phyloP scores from a whole-genome alignment of 92 coral and sea anemone species.

The Phenganax subtilis region DNA sequence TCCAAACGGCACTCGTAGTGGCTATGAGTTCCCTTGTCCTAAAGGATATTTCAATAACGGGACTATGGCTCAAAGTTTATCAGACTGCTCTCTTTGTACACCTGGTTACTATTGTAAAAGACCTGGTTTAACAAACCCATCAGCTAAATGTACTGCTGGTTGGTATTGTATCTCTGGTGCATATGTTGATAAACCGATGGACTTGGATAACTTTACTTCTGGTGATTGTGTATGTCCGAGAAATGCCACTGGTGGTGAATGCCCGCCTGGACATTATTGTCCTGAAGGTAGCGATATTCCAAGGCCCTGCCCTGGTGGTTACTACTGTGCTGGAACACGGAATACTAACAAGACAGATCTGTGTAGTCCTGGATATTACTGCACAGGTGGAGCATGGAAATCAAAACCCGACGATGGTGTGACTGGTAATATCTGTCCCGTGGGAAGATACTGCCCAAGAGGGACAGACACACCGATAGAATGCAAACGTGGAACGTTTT shows the following conservation, averaged over 20 bases:
- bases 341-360: slow-evolving; percentile 54
- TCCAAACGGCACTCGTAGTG: slow-evolving; percentile 75
- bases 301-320: slow-evolving; percentile 74
- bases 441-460: slow-evolving; percentile 65
- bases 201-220: slow-evolving; percentile 85
- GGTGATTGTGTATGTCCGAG: slow-evolving; percentile 94
- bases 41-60: slow-evolving; percentile 80
- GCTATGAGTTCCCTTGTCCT: slow-evolving; percentile 72
- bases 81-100: slow-evolving; percentile 81
- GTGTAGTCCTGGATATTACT: slow-evolving; percentile 88
- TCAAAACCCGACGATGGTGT: slow-evolving; percentile 78
- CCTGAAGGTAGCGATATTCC: slow-evolving; percentile 82
- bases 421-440: slow-evolving; percentile 82
- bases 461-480: slow-evolving; percentile 62
- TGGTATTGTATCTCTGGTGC: slow-evolving; percentile 90
- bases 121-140: slow-evolving; percentile 71
- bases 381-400: slow-evolving; percentile 69
- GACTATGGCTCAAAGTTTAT: slow-evolving; percentile 57
- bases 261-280: slow-evolving; percentile 90
- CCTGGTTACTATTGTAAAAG: slow-evolving; percentile 77
- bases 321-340: slow-evolving; percentile 71
- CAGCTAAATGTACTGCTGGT: slow-evolving; percentile 78
- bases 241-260: slow-evolving; percentile 90
- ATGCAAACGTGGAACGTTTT: slow-evolving; percentile 75
- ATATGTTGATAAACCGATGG: slow-evolving; percentile 72